Evolutionary conservation across 2,888 invertebrate genomes (phyloP).

Genomic region (Bruchidius siliquastri): DNA sequence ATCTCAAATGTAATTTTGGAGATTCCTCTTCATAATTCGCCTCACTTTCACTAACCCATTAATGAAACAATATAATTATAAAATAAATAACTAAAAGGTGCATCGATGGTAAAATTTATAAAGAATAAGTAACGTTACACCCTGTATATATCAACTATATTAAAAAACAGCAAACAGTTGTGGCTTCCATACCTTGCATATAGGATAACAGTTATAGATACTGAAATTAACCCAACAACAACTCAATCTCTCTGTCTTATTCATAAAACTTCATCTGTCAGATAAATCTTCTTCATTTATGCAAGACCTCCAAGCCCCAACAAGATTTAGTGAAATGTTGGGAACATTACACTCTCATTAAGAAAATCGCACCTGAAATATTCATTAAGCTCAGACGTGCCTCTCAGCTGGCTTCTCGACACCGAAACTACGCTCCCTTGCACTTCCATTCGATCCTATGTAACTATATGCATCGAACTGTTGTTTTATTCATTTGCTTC

Average conservation of each 20-base stretch:
- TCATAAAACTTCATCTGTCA: neutral
- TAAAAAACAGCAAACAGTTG: too few species aligned
- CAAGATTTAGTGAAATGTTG: neutral
- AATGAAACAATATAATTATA: too few species aligned
- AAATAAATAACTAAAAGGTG: too few species aligned
- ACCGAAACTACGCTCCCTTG: neutral
- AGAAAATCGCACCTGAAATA: neutral
- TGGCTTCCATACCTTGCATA: neutral
- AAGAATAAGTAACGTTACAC: too few species aligned
- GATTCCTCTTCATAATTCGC: too few species aligned
- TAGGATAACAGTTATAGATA: neutral
- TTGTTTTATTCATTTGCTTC: neutral
- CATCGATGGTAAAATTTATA: too few species aligned
- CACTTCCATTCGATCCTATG: neutral
- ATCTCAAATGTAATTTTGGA: too few species aligned
- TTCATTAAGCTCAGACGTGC: neutral
- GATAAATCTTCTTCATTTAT: neutral
- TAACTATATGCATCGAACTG: neutral
- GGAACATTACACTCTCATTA: neutral
- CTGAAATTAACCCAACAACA: too few species aligned
- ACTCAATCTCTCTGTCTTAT: too few species aligned
- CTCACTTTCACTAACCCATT: too few species aligned
- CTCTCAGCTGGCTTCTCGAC: neutral
- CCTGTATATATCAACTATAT: too few species aligned
- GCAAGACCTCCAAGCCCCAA: neutral